Conservation (phyloP, 2,113 vertebrate genomes). For the Collichthys lucidus region DNA sequence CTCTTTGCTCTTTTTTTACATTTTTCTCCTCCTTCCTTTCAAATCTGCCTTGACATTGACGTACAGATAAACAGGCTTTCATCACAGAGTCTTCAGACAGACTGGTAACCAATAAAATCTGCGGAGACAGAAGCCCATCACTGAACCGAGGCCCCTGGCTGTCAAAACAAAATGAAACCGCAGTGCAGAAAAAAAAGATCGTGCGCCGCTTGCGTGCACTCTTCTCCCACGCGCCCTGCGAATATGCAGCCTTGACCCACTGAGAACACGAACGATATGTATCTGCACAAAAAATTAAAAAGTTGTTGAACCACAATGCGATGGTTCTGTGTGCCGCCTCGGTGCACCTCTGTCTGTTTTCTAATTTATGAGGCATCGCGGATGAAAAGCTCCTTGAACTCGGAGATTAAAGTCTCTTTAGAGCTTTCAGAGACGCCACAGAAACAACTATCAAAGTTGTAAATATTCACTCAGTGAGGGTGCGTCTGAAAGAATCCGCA, state of each 20-base stretch:
- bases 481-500: neutral
- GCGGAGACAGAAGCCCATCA: slow-evolving; percentile 5
- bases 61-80: slow-evolving; percentile 7
- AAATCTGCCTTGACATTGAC: slow-evolving; percentile 13
- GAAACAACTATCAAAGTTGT: neutral
- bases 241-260: neutral
- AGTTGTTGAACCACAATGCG: neutral
- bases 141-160: neutral
- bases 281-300: neutral
- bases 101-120: slow-evolving; percentile 26
- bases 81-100: slow-evolving; percentile 15
- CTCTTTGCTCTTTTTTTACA: neutral
- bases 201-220: neutral
- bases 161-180: slow-evolving; percentile 29
- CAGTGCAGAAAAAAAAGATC: slow-evolving; percentile 1
- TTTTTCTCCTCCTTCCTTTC: neutral
- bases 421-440: slow-evolving; percentile 12
- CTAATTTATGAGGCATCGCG: neutral
- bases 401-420: slow-evolving; percentile 22
- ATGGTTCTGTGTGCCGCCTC: neutral
- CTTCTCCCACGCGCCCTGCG: neutral
- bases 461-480: neutral
- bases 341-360: slow-evolving; percentile 3
- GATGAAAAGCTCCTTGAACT: slow-evolving; percentile 33
- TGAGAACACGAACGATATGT: neutral